Percentiles rank a stretch among this genome's conserved stretches.
These are phyloP conservation scores for Oedothorax gibbosus DNA, from an alignment of 1,140 invertebrate species.

Conservation along the genomic window DNA sequence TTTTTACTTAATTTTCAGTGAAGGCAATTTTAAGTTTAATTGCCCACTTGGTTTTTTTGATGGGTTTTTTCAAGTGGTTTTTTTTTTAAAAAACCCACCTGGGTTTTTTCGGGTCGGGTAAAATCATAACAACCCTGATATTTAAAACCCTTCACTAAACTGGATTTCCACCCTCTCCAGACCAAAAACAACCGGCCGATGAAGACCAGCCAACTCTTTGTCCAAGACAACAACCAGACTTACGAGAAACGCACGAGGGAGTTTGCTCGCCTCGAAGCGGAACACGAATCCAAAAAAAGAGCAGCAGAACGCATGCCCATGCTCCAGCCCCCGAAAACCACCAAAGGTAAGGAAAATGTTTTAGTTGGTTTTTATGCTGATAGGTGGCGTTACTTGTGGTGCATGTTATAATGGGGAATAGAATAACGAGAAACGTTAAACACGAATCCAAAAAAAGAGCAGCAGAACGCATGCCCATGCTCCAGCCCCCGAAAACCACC, in stretches of 20 bases:
- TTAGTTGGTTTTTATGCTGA: too few species aligned
- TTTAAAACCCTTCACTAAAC: not conserved
- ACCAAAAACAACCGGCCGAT: constrained; percentile 79
- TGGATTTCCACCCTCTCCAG: constrained; percentile 62
- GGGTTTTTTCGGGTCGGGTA: too few species aligned
- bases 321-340: constrained; percentile 19
- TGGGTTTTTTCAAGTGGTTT: too few species aligned
- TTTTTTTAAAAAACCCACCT: too few species aligned
- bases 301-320: not conserved
- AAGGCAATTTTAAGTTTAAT: too few species aligned
- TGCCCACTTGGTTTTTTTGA: too few species aligned
- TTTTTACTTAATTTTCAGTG: too few species aligned
- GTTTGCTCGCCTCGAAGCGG: constrained; percentile 77
- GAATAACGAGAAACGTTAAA: too few species aligned
- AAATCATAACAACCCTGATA: too few species aligned
- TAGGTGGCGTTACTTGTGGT: too few species aligned
- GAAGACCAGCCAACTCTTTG: constrained; percentile 83
- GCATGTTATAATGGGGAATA: too few species aligned
- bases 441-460: not conserved
- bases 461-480: not conserved
- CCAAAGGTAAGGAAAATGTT: not conserved
- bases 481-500: constrained; percentile 19
- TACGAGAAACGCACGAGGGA: constrained; percentile 78
- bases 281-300: constrained; percentile 6
- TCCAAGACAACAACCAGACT: constrained; percentile 84